Evolutionary conservation across 1,140 invertebrate species (phyloP).

Genomic region (Ectropis grisescens): DNA sequence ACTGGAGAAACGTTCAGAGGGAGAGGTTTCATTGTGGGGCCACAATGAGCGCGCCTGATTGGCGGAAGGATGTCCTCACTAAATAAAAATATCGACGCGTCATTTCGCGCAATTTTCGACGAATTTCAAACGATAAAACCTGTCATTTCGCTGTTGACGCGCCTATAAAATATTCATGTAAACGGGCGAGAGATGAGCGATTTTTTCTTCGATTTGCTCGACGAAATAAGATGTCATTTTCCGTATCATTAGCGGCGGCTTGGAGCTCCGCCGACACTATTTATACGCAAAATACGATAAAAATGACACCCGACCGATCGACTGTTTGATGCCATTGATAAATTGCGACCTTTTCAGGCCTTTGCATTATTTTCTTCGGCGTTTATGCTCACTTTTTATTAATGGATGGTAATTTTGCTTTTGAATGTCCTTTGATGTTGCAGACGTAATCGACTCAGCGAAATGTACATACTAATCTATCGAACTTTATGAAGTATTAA

Average conservation of each 20-base stretch:
- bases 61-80: constrained; percentile 68
- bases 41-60: constrained; percentile 64
- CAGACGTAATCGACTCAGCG: too few relatives aligned
- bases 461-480: too few relatives aligned
- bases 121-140: constrained; percentile 71
- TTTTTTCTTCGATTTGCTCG: constrained; percentile 67
- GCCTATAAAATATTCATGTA: constrained; percentile 69
- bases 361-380: constrained; percentile 34
- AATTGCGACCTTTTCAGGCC: constrained; percentile 61
- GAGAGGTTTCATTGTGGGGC: constrained; percentile 47
- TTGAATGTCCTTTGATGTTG: too few relatives aligned
- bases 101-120: constrained; percentile 66
- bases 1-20: constrained; percentile 46
- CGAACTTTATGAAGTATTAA: too few relatives aligned
- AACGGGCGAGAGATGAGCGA: constrained; percentile 62
- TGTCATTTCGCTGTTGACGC: constrained; percentile 68
- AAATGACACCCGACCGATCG: constrained; percentile 62
- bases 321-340: constrained; percentile 66
- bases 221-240: constrained; percentile 71
- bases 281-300: constrained; percentile 69
- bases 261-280: constrained; percentile 59
- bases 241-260: constrained; percentile 69
- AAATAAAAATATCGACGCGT: constrained; percentile 69
- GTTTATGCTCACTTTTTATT: constrained; percentile 29
- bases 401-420: too few relatives aligned